These are phyloP conservation scores for Drosophila sp. DNA, from an alignment of 1,140 invertebrate species.

Conservation along the genomic window DNA sequence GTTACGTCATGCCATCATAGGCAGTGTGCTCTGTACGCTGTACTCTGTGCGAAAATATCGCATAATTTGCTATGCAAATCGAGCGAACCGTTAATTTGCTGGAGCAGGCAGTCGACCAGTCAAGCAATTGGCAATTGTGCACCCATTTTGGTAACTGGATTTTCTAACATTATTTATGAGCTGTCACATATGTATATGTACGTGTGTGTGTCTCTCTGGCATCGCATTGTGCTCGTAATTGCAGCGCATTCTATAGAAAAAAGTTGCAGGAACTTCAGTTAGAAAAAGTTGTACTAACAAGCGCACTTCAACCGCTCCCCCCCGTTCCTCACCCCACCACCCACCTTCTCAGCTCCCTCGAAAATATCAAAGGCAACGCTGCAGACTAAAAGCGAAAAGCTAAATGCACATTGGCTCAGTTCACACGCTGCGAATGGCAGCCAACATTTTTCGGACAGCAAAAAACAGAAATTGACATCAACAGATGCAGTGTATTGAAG, in stretches of 20 bases:
- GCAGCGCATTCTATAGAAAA: constrained; percentile 34
- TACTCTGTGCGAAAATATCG: constrained; percentile 70
- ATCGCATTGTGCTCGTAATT: constrained; percentile 30
- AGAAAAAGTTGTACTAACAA: constrained; percentile 75
- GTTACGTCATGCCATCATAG: constrained; percentile 45
- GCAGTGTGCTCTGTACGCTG: constrained; percentile 29
- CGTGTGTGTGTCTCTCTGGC: constrained; percentile 14
- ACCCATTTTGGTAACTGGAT: constrained; percentile 83
- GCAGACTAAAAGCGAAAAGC: constrained; percentile 10
- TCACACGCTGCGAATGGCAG: constrained; percentile 66
- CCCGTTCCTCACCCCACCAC: not conserved
- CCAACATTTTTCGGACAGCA: constrained; percentile 59
- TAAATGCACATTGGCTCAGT: constrained; percentile 53
- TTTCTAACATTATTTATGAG: constrained; percentile 77
- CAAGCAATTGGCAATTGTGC: constrained; percentile 71
- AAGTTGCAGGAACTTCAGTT: constrained; percentile 71
- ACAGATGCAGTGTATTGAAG: constrained; percentile 8
- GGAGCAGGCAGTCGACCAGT: constrained; percentile 17
- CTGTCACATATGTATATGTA: constrained; percentile 12
- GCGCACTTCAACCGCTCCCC: constrained; percentile 49
- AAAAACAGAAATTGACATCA: constrained; percentile 30
- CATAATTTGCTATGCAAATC: constrained; percentile 83
- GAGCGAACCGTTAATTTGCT: constrained; percentile 75
- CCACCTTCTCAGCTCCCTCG: constrained; percentile 1
- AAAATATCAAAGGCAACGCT: constrained; percentile 76